phyloP scores from a whole-genome alignment of 2,113 vertebrate species.

The Notarius lentiginosus region DNA sequence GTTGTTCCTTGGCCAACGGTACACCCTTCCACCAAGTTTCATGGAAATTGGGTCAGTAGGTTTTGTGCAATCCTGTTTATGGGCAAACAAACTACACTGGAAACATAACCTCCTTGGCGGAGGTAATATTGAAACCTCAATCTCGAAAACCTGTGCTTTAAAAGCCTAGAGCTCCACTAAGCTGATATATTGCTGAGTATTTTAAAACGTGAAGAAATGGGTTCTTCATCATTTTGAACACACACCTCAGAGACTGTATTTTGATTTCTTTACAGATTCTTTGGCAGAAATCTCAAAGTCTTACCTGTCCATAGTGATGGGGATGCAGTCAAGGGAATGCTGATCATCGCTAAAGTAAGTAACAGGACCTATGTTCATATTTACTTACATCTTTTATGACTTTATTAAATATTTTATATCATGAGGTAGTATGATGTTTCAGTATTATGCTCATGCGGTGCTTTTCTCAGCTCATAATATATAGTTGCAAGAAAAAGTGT shows the following conservation, averaged over 20 bases:
- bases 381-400: not conserved
- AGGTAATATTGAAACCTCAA: not conserved
- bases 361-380: not conserved
- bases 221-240: not conserved
- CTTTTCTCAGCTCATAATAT: not conserved
- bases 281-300: constrained; percentile 83
- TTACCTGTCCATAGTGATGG: constrained; percentile 81
- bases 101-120: too few relatives aligned
- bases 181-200: not conserved
- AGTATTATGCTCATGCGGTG: not conserved
- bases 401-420: not conserved
- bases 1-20: too few relatives aligned
- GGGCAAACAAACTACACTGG: too few relatives aligned
- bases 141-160: not conserved
- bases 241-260: not conserved
- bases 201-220: not conserved
- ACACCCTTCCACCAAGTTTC: too few relatives aligned
- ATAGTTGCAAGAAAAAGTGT: not conserved
- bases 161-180: too few relatives aligned
- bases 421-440: not conserved
- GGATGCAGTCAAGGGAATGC: constrained; percentile 82
- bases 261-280: constrained; percentile 76
- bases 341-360: constrained; percentile 87
- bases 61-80: too few relatives aligned
- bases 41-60: too few relatives aligned